These are phyloP conservation scores for Anableps anableps DNA, from an alignment of 2,797 vertebrate genomes.

Conservation along the genomic window DNA sequence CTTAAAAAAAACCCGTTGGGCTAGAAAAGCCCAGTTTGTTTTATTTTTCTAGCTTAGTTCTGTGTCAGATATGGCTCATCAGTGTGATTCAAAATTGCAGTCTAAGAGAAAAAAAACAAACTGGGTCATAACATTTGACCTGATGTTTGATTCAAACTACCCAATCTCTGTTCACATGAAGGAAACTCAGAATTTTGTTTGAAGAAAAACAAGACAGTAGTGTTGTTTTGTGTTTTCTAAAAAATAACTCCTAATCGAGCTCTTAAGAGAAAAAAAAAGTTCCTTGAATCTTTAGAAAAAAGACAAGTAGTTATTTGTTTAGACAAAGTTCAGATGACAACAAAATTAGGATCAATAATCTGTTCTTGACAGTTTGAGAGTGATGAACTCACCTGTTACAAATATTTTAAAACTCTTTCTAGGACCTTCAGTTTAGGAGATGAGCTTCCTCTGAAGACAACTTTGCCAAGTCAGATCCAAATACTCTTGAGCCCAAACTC, in stretches of 20 bases:
- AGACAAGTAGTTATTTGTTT: no score
- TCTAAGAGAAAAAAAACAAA: not conserved
- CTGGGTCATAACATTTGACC: not conserved
- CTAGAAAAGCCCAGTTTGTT: no score
- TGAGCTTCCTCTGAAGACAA: slow-evolving; percentile 21
- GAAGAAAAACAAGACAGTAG: not conserved
- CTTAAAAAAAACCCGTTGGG: no score
- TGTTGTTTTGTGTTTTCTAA: no score
- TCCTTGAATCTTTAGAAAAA: no score
- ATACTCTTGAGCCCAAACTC: slow-evolving; percentile 42
- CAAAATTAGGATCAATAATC: not conserved
- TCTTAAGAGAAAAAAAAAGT: no score
- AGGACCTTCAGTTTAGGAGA: not conserved
- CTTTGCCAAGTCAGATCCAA: slow-evolving; percentile 30
- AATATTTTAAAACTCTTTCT: slow-evolving; percentile 25
- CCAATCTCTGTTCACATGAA: not conserved
- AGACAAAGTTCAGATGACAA: no score
- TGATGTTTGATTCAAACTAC: not conserved
- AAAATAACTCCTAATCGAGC: no score
- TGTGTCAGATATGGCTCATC: not conserved
- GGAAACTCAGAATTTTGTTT: not conserved
- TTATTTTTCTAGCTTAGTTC: not conserved
- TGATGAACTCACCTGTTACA: slow-evolving; percentile 12
- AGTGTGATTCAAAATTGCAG: not conserved
- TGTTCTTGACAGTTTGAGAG: slow-evolving; percentile 29